phyloP scores from a whole-genome alignment of 2,888 invertebrate genomes.

The Bombylius discolor region DNA sequence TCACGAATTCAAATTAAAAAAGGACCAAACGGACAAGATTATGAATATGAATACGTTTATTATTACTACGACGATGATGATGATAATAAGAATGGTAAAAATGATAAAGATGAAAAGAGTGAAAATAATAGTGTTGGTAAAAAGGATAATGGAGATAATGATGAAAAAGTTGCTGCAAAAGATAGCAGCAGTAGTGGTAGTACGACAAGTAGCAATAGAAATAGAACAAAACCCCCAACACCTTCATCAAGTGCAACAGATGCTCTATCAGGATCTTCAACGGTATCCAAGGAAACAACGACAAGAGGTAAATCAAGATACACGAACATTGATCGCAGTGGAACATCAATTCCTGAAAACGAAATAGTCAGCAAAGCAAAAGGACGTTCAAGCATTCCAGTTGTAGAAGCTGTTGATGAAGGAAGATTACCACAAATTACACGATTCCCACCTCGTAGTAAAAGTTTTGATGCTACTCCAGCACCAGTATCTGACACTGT shows the following conservation, averaged over 20 bases:
- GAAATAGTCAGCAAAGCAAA: slow-evolving; percentile 25
- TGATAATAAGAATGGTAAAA: slow-evolving; percentile 24
- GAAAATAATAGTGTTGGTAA: background rate
- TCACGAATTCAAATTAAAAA: slow-evolving; percentile 73
- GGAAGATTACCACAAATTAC: slow-evolving; percentile 64
- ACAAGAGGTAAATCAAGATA: slow-evolving; percentile 38
- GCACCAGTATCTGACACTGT: slow-evolving; percentile 32
- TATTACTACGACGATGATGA: slow-evolving; percentile 82
- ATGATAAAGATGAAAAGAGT: background rate
- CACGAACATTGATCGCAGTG: slow-evolving; percentile 33
- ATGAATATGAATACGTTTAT: slow-evolving; percentile 84
- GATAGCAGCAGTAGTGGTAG: background rate
- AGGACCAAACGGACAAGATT: slow-evolving; percentile 79
- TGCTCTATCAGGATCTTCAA: slow-evolving; percentile 26
- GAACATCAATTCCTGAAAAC: slow-evolving; percentile 38
- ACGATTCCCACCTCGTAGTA: slow-evolving; percentile 65
- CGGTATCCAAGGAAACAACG: slow-evolving; percentile 35
- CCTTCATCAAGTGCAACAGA: slow-evolving; percentile 35
- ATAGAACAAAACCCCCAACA: slow-evolving; percentile 41
- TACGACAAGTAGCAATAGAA: background rate
- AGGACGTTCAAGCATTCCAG: slow-evolving; percentile 13
- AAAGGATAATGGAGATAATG: slow-evolving; percentile 4
- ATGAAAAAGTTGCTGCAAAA: slow-evolving; percentile 23
- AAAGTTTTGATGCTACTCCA: slow-evolving; percentile 28
- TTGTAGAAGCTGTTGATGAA: slow-evolving; percentile 25